Conservation (phyloP, 2,797 vertebrate species). For the Acridotheres tristis region DNA sequence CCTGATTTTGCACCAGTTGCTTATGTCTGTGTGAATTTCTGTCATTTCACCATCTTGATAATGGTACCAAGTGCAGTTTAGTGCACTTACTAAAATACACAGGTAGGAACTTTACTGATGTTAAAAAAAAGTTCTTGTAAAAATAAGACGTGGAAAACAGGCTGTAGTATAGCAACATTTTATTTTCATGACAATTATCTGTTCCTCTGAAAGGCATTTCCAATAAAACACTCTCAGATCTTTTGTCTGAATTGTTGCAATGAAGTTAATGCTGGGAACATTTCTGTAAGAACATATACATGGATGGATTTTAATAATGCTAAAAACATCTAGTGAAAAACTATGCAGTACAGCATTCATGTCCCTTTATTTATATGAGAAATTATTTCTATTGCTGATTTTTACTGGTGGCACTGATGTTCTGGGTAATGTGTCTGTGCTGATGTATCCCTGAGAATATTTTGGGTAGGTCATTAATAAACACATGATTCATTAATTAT, state of each 20-base stretch:
- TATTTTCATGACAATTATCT: neutral
- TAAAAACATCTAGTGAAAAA: neutral
- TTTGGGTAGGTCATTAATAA: neutral
- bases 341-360: neutral
- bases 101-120: neutral
- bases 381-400: neutral
- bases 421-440: neutral
- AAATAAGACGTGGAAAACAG: neutral
- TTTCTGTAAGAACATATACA: neutral
- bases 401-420: neutral
- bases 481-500: neutral
- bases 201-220: neutral
- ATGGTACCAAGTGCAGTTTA: neutral
- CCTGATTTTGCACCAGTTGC: neutral
- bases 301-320: neutral
- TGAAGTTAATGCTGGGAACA: neutral
- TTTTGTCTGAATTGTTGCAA: neutral
- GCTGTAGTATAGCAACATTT: accelerated
- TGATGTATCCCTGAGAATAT: neutral
- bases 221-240: neutral
- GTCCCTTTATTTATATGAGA: neutral
- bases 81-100: neutral
- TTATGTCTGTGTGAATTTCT: neutral
- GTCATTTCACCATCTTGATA: neutral
- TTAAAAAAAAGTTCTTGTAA: neutral